Base-by-base conservation (phyloP, 2,113 vertebrate species). In the Podarcis raffonei region DNA sequence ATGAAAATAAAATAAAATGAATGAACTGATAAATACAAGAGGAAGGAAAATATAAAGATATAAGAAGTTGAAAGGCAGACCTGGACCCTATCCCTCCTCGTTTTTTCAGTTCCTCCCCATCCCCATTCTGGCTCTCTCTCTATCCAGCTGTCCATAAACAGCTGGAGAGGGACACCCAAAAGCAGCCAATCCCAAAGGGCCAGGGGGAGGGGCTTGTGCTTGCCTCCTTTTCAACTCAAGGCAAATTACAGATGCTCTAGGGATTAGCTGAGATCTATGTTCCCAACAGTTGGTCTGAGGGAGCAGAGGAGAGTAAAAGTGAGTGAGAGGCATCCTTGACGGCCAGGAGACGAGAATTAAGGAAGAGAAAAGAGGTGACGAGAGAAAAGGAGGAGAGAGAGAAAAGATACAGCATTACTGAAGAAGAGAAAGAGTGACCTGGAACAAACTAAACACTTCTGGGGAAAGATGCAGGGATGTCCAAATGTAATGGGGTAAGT, bases 241-340 rank as follows among this genome's bases (percentile, higher is more conserved):
- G 74, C 82, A 89, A 69, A 69, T 69, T 89, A 57, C 79, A 87
- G 57, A 74, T 72, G 74, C 74, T 83, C 87, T 62, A 77, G 81
- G 87, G 81, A 89, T 89, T 84, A 78, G 81, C 87, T 89, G 87
- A 42, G 81, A 83, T 78, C 81, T 78, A 37, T 62, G 69, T 35
- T 35, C 59, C 87, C 74, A 77, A 77, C 39, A 76, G 75, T 78
- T 89, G 74, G 82, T 78, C 72, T 79, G 75, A 77, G 72, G 74
- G 23, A 89, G 68, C 75, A 78, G 69, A 16, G 16, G 39, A 78
- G 42, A 23, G 23, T 66, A 59, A 62, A 69, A 84, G 57, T 16
- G 66, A 83, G 81, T 3, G 9, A 16, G 13, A 53, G 39, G 35
- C 2, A 84, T 48, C 25, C 42, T 71, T 71, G 39, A 32, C 69